Conservation (phyloP, 2,113 vertebrate species). For the Chaenogobius annularis region DNA sequence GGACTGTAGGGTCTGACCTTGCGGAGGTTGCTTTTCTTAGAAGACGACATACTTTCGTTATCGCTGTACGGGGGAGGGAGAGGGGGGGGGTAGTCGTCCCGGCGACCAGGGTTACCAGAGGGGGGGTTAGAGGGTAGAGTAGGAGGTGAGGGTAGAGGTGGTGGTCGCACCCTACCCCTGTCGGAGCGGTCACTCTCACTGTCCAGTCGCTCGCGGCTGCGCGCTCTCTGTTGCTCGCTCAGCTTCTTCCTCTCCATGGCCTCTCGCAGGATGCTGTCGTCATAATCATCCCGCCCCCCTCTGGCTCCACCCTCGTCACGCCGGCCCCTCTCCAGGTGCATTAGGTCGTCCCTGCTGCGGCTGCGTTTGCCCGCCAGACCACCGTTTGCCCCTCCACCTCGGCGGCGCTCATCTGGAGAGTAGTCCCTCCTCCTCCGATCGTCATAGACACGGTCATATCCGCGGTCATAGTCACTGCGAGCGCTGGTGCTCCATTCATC, state of each 20-base stretch:
- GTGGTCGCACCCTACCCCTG: conserved; percentile 62
- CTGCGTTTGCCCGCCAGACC: conserved; percentile 71
- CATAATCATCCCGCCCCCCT: conserved; percentile 70
- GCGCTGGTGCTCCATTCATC: conserved; percentile 75
- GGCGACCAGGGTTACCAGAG: conserved; percentile 61
- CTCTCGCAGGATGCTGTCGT: conserved; percentile 82
- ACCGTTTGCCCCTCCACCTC: conserved; percentile 8
- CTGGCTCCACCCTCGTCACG: conserved; percentile 16
- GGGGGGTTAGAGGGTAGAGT: conserved; percentile 69
- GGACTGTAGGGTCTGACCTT: conserved; percentile 68
- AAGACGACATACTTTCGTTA: conserved; percentile 80
- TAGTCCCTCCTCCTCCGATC: conserved; percentile 70
- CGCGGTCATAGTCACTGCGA: conserved; percentile 58
- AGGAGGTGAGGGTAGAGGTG: conserved; percentile 73
- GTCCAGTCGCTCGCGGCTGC: conserved; percentile 78
- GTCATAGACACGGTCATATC: conserved; percentile 53
- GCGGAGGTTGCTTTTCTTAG: conserved; percentile 81
- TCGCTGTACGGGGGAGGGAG: conserved; percentile 81
- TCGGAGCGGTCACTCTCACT: conserved; percentile 71
- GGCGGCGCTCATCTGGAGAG: conserved; percentile 61
- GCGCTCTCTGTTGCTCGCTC: conserved; percentile 74
- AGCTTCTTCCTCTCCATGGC: conserved; percentile 82
- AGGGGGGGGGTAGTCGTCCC: conserved; percentile 60
- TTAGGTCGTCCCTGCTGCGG: conserved; percentile 85
- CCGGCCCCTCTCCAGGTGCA: conserved; percentile 65